Percentiles rank a stretch among this genome's conserved stretches.
Conservation (phyloP, 2,888 invertebrate genomes). For the Polyommatus icarus region DNA sequence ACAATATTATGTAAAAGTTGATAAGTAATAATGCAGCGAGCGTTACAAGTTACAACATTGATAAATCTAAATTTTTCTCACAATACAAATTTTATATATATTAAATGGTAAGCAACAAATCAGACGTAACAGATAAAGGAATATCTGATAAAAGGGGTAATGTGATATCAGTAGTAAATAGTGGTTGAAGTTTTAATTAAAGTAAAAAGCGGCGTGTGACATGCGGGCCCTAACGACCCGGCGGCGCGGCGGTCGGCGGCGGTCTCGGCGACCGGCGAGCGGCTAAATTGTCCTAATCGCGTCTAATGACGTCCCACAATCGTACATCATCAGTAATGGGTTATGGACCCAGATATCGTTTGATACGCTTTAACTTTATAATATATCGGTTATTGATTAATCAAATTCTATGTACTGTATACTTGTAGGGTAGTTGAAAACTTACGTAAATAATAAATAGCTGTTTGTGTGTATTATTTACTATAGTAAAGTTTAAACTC, state of each 20-base stretch:
- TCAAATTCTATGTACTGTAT: background rate
- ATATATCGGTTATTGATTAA: slow-evolving; percentile 23
- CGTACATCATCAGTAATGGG: slow-evolving; percentile 41
- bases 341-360: slow-evolving; percentile 1
- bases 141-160: slow-evolving; percentile 14
- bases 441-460: no score
- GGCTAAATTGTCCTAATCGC: slow-evolving; percentile 68
- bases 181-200: slow-evolving; percentile 33
- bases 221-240: slow-evolving; percentile 39
- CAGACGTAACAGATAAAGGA: background rate
- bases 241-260: slow-evolving; percentile 38
- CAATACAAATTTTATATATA: background rate
- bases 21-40: no score
- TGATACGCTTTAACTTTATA: slow-evolving; percentile 28
- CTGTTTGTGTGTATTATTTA: no score
- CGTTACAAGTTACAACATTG: no score
- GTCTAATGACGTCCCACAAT: slow-evolving; percentile 48
- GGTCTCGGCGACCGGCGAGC: slow-evolving; percentile 11
- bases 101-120: background rate
- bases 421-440: no score
- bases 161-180: slow-evolving; percentile 10
- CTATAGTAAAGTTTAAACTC: no score
- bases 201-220: slow-evolving; percentile 40
- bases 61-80: background rate
- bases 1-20: no score